Evolutionary conservation across 2,888 invertebrate species (phyloP), one percentile per base, ranked within the genome.

Genomic region (Callyntrura sp.): DNA sequence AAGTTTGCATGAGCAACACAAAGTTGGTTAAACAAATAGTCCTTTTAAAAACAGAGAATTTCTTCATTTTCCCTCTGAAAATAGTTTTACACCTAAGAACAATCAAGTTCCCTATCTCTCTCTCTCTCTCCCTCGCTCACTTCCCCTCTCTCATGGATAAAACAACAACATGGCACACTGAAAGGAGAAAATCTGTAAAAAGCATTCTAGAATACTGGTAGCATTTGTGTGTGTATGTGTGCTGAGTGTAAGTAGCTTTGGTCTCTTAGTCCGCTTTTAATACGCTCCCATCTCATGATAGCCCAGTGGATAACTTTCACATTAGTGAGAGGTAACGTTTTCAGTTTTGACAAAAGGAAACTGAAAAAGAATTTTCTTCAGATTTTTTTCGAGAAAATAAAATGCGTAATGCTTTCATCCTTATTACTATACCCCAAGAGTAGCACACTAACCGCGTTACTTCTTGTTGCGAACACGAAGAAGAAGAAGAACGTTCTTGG

Each of bases 151-250:
- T 23, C 45, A 3, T 73, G 12, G 73, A 45, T 45, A 25, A 45
- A 43, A 68, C 25, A 68, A 68, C 11, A 28, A 25, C 6, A 62
- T 20, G 6, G 45, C 12, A 28, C 65, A 65, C 65, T 28, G 25
- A n/a, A 23, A 25, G 76, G 51, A 76, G 8, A 76, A 76, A 78
- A 51, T 55, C 55, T n/a, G 28, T 51, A 78, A 78, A 76, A 57
- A 78, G 55, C 57, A n/a, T 55, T 43, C 43, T 68, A 28, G 60
- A 25, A 12, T 25, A 65, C 12, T 65, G n/a, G n/a, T n/a, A n/a
- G n/a, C n/a, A n/a, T n/a, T n/a, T 17, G n/a, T 17, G 60, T 43
- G 8, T 43, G 35, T n/a, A n/a, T n/a, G n/a, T n/a, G 51, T 23
- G 23, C 20, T 3, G 11, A 76, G 12, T 17, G 1, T 51, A 76